These are phyloP conservation scores for Mesorhabditis belari DNA, from an alignment of 2,888 invertebrate species.

Conservation along the genomic window DNA sequence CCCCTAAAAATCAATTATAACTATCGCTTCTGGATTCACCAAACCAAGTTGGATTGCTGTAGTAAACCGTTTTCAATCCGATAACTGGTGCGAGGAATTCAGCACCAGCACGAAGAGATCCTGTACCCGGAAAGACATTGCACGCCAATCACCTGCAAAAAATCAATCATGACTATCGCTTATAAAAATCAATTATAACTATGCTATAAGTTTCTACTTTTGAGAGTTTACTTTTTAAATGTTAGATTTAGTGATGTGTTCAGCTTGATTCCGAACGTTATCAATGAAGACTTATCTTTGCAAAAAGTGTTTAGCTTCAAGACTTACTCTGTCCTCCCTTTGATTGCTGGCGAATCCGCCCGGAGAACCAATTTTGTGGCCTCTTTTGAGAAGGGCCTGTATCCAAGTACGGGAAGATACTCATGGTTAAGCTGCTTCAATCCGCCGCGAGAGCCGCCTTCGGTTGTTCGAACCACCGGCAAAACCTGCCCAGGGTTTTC, in stretches of 20 bases:
- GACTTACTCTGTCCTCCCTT: slow-evolving; percentile 61
- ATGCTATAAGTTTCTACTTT: too few species aligned
- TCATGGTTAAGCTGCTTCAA: slow-evolving; percentile 77
- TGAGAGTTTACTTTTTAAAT: too few species aligned
- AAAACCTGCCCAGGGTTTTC: slow-evolving; percentile 96
- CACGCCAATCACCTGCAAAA: slow-evolving; percentile 56
- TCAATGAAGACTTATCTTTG: too few species aligned
- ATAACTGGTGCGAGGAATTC: slow-evolving; percentile 72
- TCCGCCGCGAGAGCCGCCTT: slow-evolving; percentile 64
- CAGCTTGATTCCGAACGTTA: too few species aligned
- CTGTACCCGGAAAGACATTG: slow-evolving; percentile 93
- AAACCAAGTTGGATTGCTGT: slow-evolving; percentile 88
- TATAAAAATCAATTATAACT: too few species aligned
- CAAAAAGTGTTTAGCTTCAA: too few species aligned
- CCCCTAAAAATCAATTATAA: slow-evolving; percentile 58
- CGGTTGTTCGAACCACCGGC: slow-evolving; percentile 85
- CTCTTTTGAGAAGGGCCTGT: slow-evolving; percentile 65
- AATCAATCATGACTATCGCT: background rate
- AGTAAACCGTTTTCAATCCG: slow-evolving; percentile 63
- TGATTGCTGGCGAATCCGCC: slow-evolving; percentile 61
- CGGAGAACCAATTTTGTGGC: slow-evolving; percentile 82
- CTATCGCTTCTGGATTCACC: too few species aligned
- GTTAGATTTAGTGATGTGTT: too few species aligned
- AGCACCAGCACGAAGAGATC: slow-evolving; percentile 79
- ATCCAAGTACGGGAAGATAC: slow-evolving; percentile 83